These are phyloP conservation scores for Zaprionus ornatus DNA, from an alignment of 1,140 invertebrate genomes.

Conservation along the genomic window DNA sequence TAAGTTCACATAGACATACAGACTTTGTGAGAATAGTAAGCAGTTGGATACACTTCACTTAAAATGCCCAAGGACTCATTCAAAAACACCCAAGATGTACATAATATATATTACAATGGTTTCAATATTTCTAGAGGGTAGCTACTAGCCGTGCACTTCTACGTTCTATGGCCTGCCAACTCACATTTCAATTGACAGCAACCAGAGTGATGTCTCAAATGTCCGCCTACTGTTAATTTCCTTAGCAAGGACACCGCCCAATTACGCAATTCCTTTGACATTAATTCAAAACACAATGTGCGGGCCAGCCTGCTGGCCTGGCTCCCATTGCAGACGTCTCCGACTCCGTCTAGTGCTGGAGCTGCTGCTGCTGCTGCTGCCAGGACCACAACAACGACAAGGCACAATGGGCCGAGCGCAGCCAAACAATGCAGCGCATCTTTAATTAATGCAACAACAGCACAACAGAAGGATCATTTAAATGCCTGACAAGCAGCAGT, in stretches of 20 bases:
- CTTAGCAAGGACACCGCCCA: conserved; percentile 32
- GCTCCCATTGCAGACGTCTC: neutral
- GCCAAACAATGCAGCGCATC: conserved; percentile 58
- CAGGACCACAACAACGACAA: conserved; percentile 15
- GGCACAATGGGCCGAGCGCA: conserved; percentile 13
- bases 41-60: too few species aligned
- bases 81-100: neutral
- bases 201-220: neutral
- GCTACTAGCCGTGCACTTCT: neutral
- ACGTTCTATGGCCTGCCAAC: neutral
- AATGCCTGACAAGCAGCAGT: conserved; percentile 44
- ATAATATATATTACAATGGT: too few species aligned
- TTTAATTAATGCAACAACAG: conserved; percentile 63
- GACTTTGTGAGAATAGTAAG: too few species aligned
- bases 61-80: neutral
- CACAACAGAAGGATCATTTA: conserved; percentile 46
- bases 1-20: neutral
- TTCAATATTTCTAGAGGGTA: neutral
- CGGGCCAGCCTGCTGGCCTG: neutral
- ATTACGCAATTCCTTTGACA: conserved; percentile 59
- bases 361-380: neutral
- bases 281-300: conserved; percentile 61
- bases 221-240: conserved; percentile 37
- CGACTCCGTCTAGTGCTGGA: neutral
- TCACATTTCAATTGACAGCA: conserved; percentile 10